Conservation (phyloP, 2,888 invertebrate species). For the Camponotus fellah region DNA sequence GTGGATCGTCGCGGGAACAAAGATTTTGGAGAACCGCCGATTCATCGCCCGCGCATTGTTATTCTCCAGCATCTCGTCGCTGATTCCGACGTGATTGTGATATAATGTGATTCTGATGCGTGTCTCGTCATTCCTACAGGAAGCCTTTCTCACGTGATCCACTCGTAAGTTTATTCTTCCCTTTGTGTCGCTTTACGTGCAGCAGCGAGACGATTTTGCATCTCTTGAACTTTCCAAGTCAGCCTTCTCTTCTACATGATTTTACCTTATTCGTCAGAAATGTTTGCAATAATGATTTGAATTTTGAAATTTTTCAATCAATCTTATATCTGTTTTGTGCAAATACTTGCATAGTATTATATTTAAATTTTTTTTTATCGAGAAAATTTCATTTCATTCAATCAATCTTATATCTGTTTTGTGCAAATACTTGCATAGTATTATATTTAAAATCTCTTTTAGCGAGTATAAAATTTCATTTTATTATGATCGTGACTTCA, state of each 20-base stretch:
- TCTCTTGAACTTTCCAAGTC: not conserved
- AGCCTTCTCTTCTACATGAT: not conserved
- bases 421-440: not conserved
- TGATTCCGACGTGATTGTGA: constrained; percentile 43
- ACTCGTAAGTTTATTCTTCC: constrained; percentile 5
- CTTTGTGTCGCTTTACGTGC: not conserved
- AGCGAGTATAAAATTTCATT: not conserved
- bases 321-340: too few relatives aligned
- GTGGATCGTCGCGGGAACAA: constrained; percentile 62
- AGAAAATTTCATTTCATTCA: too few relatives aligned
- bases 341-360: not conserved
- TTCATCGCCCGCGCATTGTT: constrained; percentile 60
- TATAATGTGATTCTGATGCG: constrained; percentile 49
- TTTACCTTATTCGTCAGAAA: not conserved
- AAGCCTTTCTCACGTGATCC: constrained; percentile 24
- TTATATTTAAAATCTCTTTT: not conserved
- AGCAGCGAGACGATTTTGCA: not conserved
- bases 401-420: not conserved
- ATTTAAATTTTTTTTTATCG: not conserved
- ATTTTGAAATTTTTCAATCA: too few relatives aligned
- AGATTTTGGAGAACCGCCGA: constrained; percentile 67
- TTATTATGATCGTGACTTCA: not conserved
- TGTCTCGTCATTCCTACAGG: constrained; percentile 25
- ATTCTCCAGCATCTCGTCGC: constrained; percentile 29
- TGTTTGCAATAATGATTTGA: not conserved